Percentiles rank a stretch among this genome's conserved stretches.
Conservation (phyloP, 2,113 vertebrate species). For the Takifugu bimaculatus region DNA sequence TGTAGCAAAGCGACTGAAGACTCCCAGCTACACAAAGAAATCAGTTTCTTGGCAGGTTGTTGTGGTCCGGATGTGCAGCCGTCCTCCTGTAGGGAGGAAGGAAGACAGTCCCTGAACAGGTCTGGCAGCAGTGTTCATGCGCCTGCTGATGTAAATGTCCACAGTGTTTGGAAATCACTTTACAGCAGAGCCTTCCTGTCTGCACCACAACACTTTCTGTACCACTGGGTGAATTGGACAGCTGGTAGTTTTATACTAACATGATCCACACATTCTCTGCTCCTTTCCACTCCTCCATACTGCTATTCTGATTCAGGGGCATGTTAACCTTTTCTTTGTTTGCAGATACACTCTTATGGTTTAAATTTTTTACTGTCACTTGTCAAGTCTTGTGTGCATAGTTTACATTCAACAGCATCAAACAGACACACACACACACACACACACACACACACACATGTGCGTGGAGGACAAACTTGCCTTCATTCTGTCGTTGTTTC, state of each 20-base stretch:
- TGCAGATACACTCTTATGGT: neutral
- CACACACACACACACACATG: conserved; percentile 7
- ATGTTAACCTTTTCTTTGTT: conserved; percentile 27
- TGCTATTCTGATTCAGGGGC: neutral
- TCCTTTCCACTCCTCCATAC: conserved; percentile 10
- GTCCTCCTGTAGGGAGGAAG: no score
- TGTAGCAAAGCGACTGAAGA: no score
- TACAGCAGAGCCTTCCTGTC: no score
- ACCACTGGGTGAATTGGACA: neutral
- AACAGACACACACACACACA: conserved; percentile 3
- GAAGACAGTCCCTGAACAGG: no score
- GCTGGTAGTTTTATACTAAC: neutral
- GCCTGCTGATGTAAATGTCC: no score
- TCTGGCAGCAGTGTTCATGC: no score
- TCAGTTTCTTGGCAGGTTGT: no score
- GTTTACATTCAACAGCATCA: neutral
- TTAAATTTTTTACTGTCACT: conserved; percentile 9
- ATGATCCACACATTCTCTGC: conserved; percentile 9
- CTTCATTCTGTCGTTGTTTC: neutral
- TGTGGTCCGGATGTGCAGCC: no score
- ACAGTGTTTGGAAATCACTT: no score
- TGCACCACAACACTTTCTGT: no score
- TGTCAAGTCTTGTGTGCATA: conserved; percentile 15
- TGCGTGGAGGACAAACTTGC: neutral
- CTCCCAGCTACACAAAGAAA: no score